Base-by-base conservation (phyloP, 2,888 invertebrate genomes). In the Drosophila mimetica region DNA sequence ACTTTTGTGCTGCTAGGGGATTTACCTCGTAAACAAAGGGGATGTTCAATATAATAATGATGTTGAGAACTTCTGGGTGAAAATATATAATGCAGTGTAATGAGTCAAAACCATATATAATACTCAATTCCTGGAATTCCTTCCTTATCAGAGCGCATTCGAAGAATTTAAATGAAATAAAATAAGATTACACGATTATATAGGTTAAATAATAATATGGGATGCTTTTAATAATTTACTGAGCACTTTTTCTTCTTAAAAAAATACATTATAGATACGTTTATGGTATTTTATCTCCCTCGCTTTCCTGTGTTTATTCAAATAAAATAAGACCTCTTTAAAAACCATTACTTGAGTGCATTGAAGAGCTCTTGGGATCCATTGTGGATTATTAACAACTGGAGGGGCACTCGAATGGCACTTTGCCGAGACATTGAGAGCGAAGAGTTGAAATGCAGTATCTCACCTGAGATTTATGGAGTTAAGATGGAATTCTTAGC, bases 281-380 rank as follows among this genome's bases (percentile, higher is more conserved):
- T 18, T 20, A 9, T 9, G 28, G 9, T 9, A 9, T 11, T 9
- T 30, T 30, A 30, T 30, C 28, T 30, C 28, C 9, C 1, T 18
- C 20, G 7, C 20, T 41, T 41, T 36, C 14, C 36, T 14, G 3
- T 14, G 36, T 30, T 16, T 1, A 36, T 36, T 39, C 11, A 9
- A 44, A 20, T 1, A 20, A 16, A 28, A 18, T n/a, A 2, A 37
- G 28, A 22, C 2, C 30, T 39, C 3, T 14, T 11, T 2, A 16
- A 32, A 2, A 30, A 9, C 14, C 53, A 22, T 11, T 8, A 58
- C 22, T 58, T 58, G n/a, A 39, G 16, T 18, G 28, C 11, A 18
- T n/a, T 52, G 28, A 28, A 57, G 57, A 39, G 28, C 57, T 22
- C 16, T 54, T 34, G 14, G 47, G 32, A 16, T n/a, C 28, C 28